A percentile compares a stretch with the other conserved stretches of the same genome.
These are phyloP conservation scores for Tolypeutes matacus DNA, from an alignment of 2,797 vertebrate genomes.

Conservation along the genomic window DNA sequence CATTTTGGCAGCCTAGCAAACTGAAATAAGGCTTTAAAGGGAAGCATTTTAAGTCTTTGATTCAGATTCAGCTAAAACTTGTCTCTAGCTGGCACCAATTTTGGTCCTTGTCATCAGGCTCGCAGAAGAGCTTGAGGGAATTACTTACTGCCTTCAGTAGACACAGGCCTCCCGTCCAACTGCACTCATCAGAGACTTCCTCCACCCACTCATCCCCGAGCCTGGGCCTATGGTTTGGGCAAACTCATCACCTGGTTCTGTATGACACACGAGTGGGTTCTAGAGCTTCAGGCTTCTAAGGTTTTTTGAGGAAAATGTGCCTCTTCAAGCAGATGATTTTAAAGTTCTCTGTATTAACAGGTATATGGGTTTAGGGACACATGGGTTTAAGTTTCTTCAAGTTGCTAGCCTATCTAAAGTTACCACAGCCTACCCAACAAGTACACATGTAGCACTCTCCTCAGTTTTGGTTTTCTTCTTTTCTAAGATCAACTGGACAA, in stretches of 20 bases:
- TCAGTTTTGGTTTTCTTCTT: conserved; percentile 28
- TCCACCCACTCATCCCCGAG: background rate
- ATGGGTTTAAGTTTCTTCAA: background rate
- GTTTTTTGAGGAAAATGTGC: background rate
- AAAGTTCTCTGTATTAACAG: background rate
- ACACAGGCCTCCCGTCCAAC: background rate
- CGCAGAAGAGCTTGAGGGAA: background rate
- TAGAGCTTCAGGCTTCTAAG: background rate
- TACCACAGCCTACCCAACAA: accelerated
- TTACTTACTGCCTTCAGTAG: background rate
- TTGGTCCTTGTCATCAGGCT: background rate
- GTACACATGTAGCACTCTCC: accelerated
- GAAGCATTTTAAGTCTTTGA: background rate
- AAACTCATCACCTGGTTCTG: background rate
- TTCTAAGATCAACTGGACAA: background rate
- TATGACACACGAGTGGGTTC: accelerated
- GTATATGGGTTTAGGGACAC: background rate
- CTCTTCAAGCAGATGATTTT: background rate
- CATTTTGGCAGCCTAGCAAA: too few relatives aligned
- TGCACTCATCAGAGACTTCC: too few relatives aligned
- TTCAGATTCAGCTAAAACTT: conserved; percentile 32
- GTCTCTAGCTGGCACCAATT: background rate
- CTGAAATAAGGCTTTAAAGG: background rate
- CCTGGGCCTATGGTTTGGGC: background rate
- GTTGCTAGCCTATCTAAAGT: background rate